These are phyloP conservation scores for Cyprinodon variegatus DNA, from an alignment of 2,113 vertebrate species.

Conservation along the genomic window DNA sequence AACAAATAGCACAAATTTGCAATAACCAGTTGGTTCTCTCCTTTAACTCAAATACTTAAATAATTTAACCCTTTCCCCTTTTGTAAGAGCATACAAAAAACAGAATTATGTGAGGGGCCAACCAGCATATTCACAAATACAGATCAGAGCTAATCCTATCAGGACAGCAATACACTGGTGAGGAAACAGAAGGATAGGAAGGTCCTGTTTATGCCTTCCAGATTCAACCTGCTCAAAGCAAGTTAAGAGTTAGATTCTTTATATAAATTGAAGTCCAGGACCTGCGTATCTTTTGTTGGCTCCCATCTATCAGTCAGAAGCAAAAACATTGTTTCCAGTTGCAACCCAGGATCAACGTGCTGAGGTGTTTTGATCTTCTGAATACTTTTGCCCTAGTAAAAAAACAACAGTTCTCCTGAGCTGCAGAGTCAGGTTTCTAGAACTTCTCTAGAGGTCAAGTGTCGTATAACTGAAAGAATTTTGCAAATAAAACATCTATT, in stretches of 20 bases:
- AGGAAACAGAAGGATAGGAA: constrained; percentile 47
- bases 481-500: not conserved
- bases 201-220: constrained; percentile 21
- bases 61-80: not conserved
- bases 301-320: constrained; percentile 49
- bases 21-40: not conserved
- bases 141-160: constrained; percentile 38
- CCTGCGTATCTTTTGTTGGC: constrained; percentile 60
- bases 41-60: constrained; percentile 2
- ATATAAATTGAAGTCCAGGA: constrained; percentile 32
- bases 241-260: not conserved
- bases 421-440: not conserved
- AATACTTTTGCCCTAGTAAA: not conserved
- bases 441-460: not conserved
- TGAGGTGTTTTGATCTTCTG: constrained; percentile 27
- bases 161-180: constrained; percentile 42
- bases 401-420: not conserved
- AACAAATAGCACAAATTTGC: constrained; percentile 12
- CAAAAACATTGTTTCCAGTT: constrained; percentile 52
- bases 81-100: constrained; percentile 6
- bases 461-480: not conserved
- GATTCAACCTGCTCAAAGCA: not conserved
- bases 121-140: constrained; percentile 12
- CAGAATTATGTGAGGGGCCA: constrained; percentile 1
- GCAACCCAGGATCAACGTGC: constrained; percentile 64